Base-by-base conservation (phyloP, 2,797 vertebrate species). In the Poecilia wingei region DNA sequence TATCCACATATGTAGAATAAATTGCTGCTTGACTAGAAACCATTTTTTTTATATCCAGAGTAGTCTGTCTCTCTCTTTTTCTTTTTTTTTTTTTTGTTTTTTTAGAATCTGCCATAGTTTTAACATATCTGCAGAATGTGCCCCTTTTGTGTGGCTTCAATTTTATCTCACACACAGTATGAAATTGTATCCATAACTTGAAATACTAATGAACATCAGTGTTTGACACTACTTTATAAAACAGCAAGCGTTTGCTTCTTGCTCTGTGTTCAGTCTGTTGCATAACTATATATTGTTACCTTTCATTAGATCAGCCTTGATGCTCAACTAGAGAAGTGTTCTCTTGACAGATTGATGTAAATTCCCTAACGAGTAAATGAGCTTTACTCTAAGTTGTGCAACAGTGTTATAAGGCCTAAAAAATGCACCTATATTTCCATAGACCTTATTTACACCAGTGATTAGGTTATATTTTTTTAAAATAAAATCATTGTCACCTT, bases 231-330 rank as follows among this genome's bases (percentile, higher is more conserved):
- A 22, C 1, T 4, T 43, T 43, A 68, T 22, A 68, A 68, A 41
- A 68, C 13, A 69, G 46, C 39, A 25, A 64, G 25, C 5, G 31
- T 69, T 57, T 10, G 22, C 70, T 70, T 77, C 51, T 77, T 28
- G 25, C 45, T 41, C n/a, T 55, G 49, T 55, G 49, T 55, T 70
- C 36, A 55, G 51, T 43, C 49, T 70, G 22, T 55, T 68, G 66
- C 66, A 28, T 53, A 31, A 2, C 13, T 36, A 69, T 57, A 9
- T 69, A 91, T 90, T 89, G 78, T 87, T 85, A 89, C 84, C 87
- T 87, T 76, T 86, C 89, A 91, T 92, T 91, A 87, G 77, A 91
- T 88, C 82, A 71, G 77, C 86, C 69, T 78, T 77, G 16, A 73
- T 75, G 85, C 87, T 76, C 84, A 75, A 84, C 69, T 77, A 22